Evolutionary conservation across 1,140 invertebrate genomes (phyloP), one percentile per base, ranked within the genome.

Genomic region (Megalopta genalis): DNA sequence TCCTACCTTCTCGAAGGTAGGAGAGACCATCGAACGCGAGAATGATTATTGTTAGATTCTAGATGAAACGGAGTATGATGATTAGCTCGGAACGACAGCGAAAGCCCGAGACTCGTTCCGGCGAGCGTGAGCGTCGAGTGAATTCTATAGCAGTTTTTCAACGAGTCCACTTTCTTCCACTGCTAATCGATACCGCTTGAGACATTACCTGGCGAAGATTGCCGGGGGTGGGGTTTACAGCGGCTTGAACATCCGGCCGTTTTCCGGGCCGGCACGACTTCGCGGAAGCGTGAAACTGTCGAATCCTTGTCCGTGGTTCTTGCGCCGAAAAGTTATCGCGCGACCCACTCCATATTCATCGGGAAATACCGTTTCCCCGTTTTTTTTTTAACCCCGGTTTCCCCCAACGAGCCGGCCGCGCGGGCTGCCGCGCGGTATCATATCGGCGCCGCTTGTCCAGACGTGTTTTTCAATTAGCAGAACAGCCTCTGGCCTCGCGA

Each of bases 181-280:
- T 12, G 71, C 42, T 81, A 83, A 88, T 90, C 88, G 85, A 91
- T 90, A 90, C 46, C 84, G 85, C 80, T 87, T 85, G 86, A 90
- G 83, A 86, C 87, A 88, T 87, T 88, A 88, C 69, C 82, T 57
- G 81, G 76, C 69, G 72, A 89, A 87, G 86, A 91, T 90, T 84
- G 82, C 80, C 80, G 37, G 49, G 27, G 46, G 74, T 57, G 70
- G 9, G 70, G 42, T 86, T 86, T 83, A 87, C 78, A 83, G 52
- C 73, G 80, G 49, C 75, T 81, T 87, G 88, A 80, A 88, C 75
- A 82, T 84, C 42, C 69, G 73, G 57, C 64, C 54, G 52, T 78
- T 87, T 89, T 84, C 79, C 81, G 73, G 62, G 46, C 75, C 54
- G 74, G 57, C 67, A 81, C 82, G 74, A 70, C 82, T 90, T 89